Base-by-base conservation (phyloP, 2,888 invertebrate genomes). In the Pediacus dermestoides region DNA sequence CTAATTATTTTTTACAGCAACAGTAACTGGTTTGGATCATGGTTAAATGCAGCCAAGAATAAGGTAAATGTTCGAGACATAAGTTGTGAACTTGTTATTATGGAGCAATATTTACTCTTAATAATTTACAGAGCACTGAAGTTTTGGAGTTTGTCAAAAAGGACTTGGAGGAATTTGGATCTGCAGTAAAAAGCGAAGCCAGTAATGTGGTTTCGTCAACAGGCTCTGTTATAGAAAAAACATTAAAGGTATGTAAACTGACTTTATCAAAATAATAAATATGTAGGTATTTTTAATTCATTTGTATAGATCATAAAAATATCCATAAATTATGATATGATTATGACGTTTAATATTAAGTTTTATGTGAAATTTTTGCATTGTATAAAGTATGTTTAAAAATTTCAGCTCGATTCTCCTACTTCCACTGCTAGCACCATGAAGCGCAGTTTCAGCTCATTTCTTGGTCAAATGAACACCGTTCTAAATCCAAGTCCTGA, bases 71-170 rank as follows among this genome's bases (percentile, higher is more conserved):
- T 31, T 25, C 16, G 9, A 3, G n/a, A n/a, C n/a, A n/a, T n/a
- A n/a, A n/a, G n/a, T n/a, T n/a, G n/a, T n/a, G n/a, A n/a, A n/a
- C n/a, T n/a, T n/a, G n/a, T n/a, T n/a, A n/a, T n/a, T n/a, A n/a
- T n/a, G n/a, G n/a, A n/a, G n/a, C n/a, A 11, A 11, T 4, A 28
- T 2, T 13, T 13, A 28, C 28, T 3, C 28, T 9, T 3, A 28
- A 28, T 10, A 21, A 35, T 33, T 46, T 54, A 1, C 67, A 85
- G 83, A 83, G 84, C 31, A 78, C 78, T 1, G 83, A 83, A 63
- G 85, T 85, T 2, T 74, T 82, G 53, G 82, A 84, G 41, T 85
- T 84, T 73, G 84, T 86, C 47, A 84, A 82, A 63, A 81, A 82
- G 56, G 86, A 86, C 64, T 67, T 86, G 50, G 82, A 81, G 58